A percentile compares a stretch with the other conserved stretches of the same genome.
These are phyloP conservation scores for Ctenicera cuprea DNA, from an alignment of 2,888 invertebrate species.

Conservation along the genomic window DNA sequence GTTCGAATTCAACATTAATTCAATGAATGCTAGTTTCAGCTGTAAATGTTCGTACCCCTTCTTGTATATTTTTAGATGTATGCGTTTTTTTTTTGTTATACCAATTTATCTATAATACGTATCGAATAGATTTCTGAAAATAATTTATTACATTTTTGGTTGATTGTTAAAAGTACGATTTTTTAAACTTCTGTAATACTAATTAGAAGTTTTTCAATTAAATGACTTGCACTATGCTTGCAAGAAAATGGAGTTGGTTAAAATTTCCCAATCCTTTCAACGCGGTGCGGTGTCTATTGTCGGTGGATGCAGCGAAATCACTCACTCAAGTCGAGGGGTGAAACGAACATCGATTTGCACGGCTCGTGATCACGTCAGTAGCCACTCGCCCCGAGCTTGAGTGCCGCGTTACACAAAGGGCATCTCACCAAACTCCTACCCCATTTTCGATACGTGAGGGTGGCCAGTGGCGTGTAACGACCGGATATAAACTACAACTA, in stretches of 20 bases:
- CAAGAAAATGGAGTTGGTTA: conserved; percentile 5
- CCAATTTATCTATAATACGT: too few species aligned
- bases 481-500: conserved; percentile 61
- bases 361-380: conserved; percentile 71
- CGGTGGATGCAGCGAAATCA: conserved; percentile 46
- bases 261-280: conserved; percentile 18
- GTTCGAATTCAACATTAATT: too few species aligned
- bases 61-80: too few species aligned
- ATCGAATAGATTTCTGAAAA: too few species aligned
- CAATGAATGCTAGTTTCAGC: too few species aligned
- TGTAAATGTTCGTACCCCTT: too few species aligned
- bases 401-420: conserved; percentile 67
- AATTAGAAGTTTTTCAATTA: conserved; percentile 5
- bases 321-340: conserved; percentile 62
- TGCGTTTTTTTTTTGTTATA: too few species aligned
- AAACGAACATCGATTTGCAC: conserved; percentile 72
- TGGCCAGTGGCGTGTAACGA: conserved; percentile 63
- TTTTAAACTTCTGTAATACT: too few species aligned
- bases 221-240: not conserved
- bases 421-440: conserved; percentile 54
- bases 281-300: conserved; percentile 34
- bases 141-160: too few species aligned
- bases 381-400: conserved; percentile 68
- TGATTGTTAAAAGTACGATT: too few species aligned
- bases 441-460: conserved; percentile 57